These are phyloP conservation scores for Adelosebastes latens DNA, from an alignment of 2,797 vertebrate genomes.

Conservation along the genomic window DNA sequence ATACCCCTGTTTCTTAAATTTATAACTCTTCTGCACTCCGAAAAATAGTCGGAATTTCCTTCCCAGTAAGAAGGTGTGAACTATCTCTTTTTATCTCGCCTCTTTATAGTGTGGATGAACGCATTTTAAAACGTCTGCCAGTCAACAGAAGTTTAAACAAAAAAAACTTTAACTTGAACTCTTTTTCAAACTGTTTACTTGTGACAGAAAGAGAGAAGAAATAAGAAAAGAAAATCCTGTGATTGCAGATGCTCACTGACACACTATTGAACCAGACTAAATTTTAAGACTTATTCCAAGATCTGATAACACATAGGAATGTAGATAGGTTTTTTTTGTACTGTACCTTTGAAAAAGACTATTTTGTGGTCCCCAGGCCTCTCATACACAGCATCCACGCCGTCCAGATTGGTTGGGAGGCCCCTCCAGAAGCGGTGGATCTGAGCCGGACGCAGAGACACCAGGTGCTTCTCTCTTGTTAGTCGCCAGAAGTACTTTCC, in stretches of 20 bases:
- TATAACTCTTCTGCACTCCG: not conserved
- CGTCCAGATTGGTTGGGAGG: constrained; percentile 90
- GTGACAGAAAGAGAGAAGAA: not conserved
- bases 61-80: not conserved
- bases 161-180: not conserved
- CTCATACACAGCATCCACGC: constrained; percentile 94
- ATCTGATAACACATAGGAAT: not conserved
- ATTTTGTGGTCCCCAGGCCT: constrained; percentile 94
- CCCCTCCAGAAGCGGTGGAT: constrained; percentile 97
- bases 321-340: not conserved
- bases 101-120: not conserved
- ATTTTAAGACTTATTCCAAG: not conserved
- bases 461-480: constrained; percentile 93
- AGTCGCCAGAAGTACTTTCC: constrained; percentile 97
- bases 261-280: not conserved
- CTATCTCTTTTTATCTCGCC: not conserved
- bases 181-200: not conserved
- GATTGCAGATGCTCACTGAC: not conserved
- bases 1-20: constrained; percentile 13
- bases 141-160: not conserved
- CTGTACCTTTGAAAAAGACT: constrained; percentile 95
- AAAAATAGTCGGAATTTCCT: not conserved
- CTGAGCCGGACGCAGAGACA: constrained; percentile 93
- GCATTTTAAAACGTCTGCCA: not conserved
- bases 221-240: not conserved